phyloP scores from a whole-genome alignment of 2,797 vertebrate genomes.

The Molothrus aeneus region DNA sequence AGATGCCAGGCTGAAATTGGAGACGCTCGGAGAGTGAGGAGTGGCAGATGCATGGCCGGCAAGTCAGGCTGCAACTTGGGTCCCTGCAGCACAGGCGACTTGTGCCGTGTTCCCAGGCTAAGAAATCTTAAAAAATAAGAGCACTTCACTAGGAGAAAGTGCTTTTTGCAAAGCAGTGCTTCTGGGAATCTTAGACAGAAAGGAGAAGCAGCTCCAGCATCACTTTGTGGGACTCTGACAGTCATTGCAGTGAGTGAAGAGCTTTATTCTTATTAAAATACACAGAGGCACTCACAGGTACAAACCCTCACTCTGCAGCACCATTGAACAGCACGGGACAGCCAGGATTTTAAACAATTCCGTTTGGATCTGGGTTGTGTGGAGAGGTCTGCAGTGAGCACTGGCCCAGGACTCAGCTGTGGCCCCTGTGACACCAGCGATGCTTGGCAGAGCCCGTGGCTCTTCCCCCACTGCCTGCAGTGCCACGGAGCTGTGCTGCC shows the following conservation, averaged over 20 bases:
- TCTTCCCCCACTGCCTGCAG: neutral
- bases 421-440: neutral
- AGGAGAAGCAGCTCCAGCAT: neutral
- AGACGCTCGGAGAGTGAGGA: slow-evolving; percentile 42
- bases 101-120: neutral
- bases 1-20: slow-evolving; percentile 54
- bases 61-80: neutral
- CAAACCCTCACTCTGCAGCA: neutral
- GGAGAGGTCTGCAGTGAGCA: neutral
- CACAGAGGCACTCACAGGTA: neutral
- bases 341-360: neutral
- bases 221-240: neutral
- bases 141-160: neutral
- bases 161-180: neutral
- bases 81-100: neutral
- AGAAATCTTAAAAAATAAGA: neutral
- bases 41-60: slow-evolving; percentile 23
- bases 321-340: neutral
- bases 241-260: neutral
- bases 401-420: neutral
- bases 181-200: neutral
- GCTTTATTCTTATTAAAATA: neutral
- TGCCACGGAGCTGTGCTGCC: neutral
- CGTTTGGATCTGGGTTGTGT: fast-evolving
- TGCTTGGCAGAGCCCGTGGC: neutral